Evolutionary conservation across 2,888 invertebrate genomes (phyloP), one percentile per base, ranked within the genome.

Genomic region (Protonemura montana): DNA sequence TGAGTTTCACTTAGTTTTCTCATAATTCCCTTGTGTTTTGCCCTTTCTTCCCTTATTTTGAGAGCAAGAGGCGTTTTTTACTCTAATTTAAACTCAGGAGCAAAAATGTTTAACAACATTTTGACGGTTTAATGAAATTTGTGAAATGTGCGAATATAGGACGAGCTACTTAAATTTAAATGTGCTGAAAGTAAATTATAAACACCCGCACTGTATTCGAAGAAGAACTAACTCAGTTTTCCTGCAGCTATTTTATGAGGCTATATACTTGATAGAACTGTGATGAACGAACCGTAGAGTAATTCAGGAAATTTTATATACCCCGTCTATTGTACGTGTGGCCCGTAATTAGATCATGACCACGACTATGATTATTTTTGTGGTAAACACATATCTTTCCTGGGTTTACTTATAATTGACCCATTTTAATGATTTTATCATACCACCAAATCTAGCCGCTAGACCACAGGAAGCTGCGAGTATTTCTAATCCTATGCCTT

Each of bases 21-120:
- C 21, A 59, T 16, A 16, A 16, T 10, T 21, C 59, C 59, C 21
- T 21, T 10, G 1, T 10, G 1, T 6, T 35, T 59, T 21, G 59
- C 59, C 3, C 26, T 27, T 78, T 28, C 28, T 78, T 78, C 78
- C 78, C 78, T 78, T 78, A 16, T 78, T 27, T 78, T 78, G 27
- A n/a, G 1, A 26, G 28, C 26, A 26, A 25, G 27, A 27, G 59
- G 6, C 13, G 21, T 59, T 59, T 59, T 59, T 59, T 59, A 21
- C 59, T 3, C 59, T 2, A 59, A 3, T 59, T 59, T 21, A 59
- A 59, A 59, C 59, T 59, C 59, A 2, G 59, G 21, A 59, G 6
- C 1, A 10, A 21, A 59, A 59, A 13, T 59, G 13, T 59, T 59
- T 59, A 59, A 21, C 59, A 2, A 21, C 59, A 10, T 59, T 59